A percentile compares a stretch with the other conserved stretches of the same genome.
Evolutionary conservation across 2,113 vertebrate genomes (phyloP).

Genomic region (Amblyornis subalaris): DNA sequence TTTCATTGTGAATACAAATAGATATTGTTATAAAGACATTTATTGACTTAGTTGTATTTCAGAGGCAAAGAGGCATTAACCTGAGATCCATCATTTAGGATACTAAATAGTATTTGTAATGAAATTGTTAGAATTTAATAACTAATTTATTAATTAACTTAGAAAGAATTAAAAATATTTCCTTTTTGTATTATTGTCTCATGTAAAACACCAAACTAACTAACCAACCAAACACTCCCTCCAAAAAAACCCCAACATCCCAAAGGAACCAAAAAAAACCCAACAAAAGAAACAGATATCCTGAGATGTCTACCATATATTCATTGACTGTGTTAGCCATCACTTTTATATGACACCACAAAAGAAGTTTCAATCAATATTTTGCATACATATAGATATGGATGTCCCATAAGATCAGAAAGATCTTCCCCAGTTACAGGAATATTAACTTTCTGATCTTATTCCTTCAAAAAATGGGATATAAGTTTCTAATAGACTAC

Average conservation of each 20-base stretch:
- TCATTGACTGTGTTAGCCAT: neutral
- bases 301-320: neutral
- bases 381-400: neutral
- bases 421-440: neutral
- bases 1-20: neutral
- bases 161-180: neutral
- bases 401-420: neutral
- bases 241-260: neutral
- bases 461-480: neutral
- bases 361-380: neutral
- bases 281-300: neutral
- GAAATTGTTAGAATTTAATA: neutral
- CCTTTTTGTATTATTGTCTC: neutral
- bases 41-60: neutral
- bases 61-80: neutral
- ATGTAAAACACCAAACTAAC: neutral
- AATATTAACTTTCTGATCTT: neutral
- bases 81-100: neutral
- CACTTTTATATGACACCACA: neutral
- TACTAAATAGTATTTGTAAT: neutral
- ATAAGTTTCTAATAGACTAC: neutral
- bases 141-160: neutral
- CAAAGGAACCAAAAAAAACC: neutral
- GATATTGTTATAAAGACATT: neutral
- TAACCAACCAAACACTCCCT: rapidly evolving